Evolutionary conservation across 2,888 invertebrate species (phyloP), one percentile per base, ranked within the genome.

Genomic region (Leptinotarsa haldemani): DNA sequence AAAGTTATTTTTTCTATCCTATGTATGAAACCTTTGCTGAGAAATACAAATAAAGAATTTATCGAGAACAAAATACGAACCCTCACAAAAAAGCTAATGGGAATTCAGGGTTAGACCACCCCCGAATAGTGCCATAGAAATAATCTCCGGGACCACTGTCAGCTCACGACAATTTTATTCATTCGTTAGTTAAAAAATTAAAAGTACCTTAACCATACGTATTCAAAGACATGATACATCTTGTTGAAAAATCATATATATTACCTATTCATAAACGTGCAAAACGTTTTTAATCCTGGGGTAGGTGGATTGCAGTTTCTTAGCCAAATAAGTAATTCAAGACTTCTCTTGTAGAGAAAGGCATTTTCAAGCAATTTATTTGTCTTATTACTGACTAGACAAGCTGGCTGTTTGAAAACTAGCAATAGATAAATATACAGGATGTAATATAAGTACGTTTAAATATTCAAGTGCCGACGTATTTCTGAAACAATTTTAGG

Each of bases 131-230:
- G 1, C 20, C 50, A 50, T 50, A 50, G 50, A 50, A 15, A 52
- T 67, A 67, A 67, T 67, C 67, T 53, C 20, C 67, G 30, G 0
- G 15, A 25, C 9, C 16, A 67, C 40, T 13, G 16, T 40, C 53
- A 46, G 20, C 52, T 50, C 67, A 67, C 67, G 67, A 67, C 40
- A 52, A 12, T 53, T 67, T 15, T 12, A 67, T 67, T 67, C 53
- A 67, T 67, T 22, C 25, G 40, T 25, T 67, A 53, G 56, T 22
- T 13, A 25, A 56, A 56, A 56, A 56, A 20, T 13, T 20, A 15
- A 22, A 13, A 22, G 56, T 56, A 56, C 15, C 22, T 20, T 15
- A 56, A 22, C 56, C 15, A 22, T 56, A 56, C 22, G 25, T 56
- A 20, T 56, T 56, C 22, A 16, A 20, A 56, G 16, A 56, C 20